Evolutionary conservation across 2,797 vertebrate species (phyloP).

Genomic region (Paramormyrops hopkinsi): DNA sequence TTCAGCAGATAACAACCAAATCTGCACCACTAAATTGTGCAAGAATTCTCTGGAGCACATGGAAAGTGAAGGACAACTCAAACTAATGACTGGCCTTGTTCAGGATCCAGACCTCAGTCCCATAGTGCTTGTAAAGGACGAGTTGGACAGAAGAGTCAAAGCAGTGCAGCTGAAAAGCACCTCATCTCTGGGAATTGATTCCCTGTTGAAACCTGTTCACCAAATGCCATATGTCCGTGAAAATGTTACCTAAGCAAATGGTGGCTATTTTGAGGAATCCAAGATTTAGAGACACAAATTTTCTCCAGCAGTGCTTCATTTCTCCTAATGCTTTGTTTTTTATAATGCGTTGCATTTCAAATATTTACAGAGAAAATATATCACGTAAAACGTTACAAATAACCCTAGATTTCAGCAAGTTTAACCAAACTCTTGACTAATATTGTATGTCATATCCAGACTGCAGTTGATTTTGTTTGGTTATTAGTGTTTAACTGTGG

Average conservation of each 20-base stretch:
- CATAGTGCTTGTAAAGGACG: constrained; percentile 1
- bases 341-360: not conserved
- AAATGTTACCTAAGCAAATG: not conserved
- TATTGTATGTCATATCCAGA: not conserved
- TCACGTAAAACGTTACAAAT: not conserved
- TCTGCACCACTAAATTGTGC: not conserved
- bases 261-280: not conserved
- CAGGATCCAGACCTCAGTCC: not conserved
- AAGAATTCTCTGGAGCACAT: not conserved
- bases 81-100: not conserved
- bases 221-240: not conserved
- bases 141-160: not conserved
- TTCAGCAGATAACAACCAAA: not conserved
- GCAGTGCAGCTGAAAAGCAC: not conserved
- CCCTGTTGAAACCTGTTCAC: not conserved
- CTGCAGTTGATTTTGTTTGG: not conserved
- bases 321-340: not conserved
- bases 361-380: not conserved
- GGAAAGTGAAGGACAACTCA: not conserved
- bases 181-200: not conserved
- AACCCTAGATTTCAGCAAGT: not conserved
- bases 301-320: not conserved
- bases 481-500: not conserved
- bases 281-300: not conserved
- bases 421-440: not conserved